phyloP scores from a whole-genome alignment of 2,113 vertebrate genomes.

The Grantiella picta region DNA sequence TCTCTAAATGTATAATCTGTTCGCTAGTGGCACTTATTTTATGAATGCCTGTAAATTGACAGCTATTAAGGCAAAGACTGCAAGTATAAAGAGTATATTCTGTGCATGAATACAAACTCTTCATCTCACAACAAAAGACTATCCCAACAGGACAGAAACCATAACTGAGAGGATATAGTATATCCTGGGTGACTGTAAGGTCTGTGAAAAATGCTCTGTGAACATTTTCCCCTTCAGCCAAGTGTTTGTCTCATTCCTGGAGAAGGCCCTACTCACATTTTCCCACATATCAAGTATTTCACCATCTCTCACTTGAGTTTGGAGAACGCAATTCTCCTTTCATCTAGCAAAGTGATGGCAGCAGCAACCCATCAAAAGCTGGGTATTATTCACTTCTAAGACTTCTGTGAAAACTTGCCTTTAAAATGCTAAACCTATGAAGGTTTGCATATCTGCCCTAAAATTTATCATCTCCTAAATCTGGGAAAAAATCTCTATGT shows the following conservation, averaged over 20 bases:
- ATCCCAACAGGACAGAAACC: not conserved
- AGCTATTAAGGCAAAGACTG: not conserved
- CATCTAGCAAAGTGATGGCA: not conserved
- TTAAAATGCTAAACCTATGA: not conserved
- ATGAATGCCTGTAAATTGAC: not conserved
- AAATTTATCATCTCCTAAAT: not conserved
- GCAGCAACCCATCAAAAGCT: not conserved
- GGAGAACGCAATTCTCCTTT: not conserved
- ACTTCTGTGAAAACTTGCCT: not conserved
- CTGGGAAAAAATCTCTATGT: not conserved
- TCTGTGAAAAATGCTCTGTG: not conserved
- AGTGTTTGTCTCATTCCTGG: not conserved
- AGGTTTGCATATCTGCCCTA: not conserved
- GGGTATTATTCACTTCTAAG: not conserved
- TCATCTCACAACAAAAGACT: not conserved
- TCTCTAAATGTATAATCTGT: not conserved
- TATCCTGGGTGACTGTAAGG: not conserved
- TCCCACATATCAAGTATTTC: not conserved
- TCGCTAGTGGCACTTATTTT: not conserved
- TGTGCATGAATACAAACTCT: not conserved
- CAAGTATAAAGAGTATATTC: not conserved
- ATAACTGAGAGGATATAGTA: not conserved
- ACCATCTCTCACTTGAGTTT: not conserved
- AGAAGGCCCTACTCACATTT: not conserved
- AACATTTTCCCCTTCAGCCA: not conserved